Evolutionary conservation across 2,888 invertebrate species (phyloP), one percentile per base, ranked within the genome.

Genomic region (Luperina testacea): DNA sequence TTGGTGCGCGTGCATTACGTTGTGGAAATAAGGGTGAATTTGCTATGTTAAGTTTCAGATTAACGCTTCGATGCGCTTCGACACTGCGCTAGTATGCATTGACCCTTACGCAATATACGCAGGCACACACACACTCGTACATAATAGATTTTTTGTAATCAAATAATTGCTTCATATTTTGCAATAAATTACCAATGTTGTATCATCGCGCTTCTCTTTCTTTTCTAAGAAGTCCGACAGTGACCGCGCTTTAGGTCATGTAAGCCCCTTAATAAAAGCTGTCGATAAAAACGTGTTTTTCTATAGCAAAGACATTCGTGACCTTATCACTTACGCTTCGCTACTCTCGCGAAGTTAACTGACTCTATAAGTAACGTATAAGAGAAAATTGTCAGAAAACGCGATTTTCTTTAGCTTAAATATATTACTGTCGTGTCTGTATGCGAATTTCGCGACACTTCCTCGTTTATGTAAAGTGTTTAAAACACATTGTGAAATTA

Each of bases 321-420:
- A 77, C 78, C 78, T 88, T 89, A 89, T 89, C 89, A 85, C 69
- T 85, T 83, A 82, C 78, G 80, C 83, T 80, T 80, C 76, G 71
- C 48, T 82, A 69, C 77, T 76, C 75, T 75, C 53, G 32, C 68
- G 42, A 83, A 86, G 84, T 88, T 86, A 88, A 81, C 89, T 79
- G 77, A 69, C 72, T 72, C 42, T 72, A 72, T 78, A 84, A 84
- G 77, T 83, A 78, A 84, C 57, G 75, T n/a, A 57, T 88, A 87
- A 83, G 82, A 72, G 88, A 80, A 85, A 85, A 85, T 90, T 82
- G 80, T 68, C 84, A 63, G 75, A 81, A 78, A 84, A 85, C 80
- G 77, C 77, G 80, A 86, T 88, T 84, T 88, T 82, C 83, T 88
- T 86, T 87, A 83, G 72, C 48, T 78, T 83, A 82, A 81, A 84